Evolutionary conservation across 2,888 invertebrate genomes (phyloP).

Genomic region (Ormyrus nitidulus): DNA sequence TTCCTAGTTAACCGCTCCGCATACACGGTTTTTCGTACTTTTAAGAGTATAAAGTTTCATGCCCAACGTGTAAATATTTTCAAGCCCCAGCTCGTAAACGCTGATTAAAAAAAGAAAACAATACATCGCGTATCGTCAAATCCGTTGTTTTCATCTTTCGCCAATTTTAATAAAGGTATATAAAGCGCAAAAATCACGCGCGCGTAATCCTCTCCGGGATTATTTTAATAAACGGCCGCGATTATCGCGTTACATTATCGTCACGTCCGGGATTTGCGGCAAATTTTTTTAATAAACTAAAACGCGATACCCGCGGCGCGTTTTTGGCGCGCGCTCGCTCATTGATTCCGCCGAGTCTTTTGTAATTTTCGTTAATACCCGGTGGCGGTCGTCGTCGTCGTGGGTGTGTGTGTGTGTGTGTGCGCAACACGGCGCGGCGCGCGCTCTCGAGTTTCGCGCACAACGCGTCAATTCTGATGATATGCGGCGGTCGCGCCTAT

Average conservation of each 20-base stretch:
- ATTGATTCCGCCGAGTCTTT: slow-evolving; percentile 23
- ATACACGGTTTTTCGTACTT: too few relatives aligned
- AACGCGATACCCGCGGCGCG: slow-evolving; percentile 17
- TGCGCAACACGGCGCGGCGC: background rate
- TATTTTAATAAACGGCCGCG: background rate
- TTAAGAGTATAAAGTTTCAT: too few relatives aligned
- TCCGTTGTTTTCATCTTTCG: too few relatives aligned
- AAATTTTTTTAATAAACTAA: slow-evolving; percentile 34
- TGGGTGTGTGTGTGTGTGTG: too few relatives aligned
- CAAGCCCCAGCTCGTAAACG: too few relatives aligned
- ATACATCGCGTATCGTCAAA: too few relatives aligned
- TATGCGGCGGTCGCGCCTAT: slow-evolving; percentile 11
- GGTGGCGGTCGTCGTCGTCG: background rate
- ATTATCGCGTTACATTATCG: slow-evolving; percentile 19
- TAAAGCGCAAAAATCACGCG: too few relatives aligned
- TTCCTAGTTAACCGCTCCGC: too few relatives aligned
- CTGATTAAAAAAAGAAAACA: too few relatives aligned
- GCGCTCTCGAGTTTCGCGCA: slow-evolving; percentile 26
- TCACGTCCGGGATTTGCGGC: background rate
- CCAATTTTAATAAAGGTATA: too few relatives aligned
- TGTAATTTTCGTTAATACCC: slow-evolving; percentile 26
- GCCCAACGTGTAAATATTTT: too few relatives aligned
- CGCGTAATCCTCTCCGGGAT: too few relatives aligned
- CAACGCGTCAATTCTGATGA: slow-evolving; percentile 6
- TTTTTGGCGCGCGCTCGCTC: slow-evolving; percentile 4